Evolutionary conservation across 2,797 vertebrate species (phyloP).

Genomic region (Pseudochirops cupreus): DNA sequence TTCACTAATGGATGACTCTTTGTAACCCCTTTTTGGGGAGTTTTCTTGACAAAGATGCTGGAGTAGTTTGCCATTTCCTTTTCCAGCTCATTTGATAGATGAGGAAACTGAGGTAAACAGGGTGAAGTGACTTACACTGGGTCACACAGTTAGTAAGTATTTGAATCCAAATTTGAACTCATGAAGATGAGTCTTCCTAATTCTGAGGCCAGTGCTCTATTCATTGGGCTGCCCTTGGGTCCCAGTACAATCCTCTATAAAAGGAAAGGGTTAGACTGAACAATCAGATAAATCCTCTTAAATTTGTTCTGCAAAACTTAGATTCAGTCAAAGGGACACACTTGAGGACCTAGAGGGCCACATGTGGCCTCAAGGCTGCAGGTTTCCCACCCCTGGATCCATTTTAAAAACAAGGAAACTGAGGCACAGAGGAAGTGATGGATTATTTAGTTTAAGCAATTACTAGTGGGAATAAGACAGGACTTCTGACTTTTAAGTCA

Average conservation of each 20-base stretch:
- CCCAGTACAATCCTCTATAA: background rate
- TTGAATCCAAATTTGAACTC: background rate
- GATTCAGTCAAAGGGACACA: no score
- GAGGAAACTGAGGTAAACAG: background rate
- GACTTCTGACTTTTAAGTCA: background rate
- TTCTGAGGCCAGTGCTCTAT: background rate
- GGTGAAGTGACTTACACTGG: background rate
- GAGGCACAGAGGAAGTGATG: constrained; percentile 1
- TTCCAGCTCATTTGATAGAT: background rate
- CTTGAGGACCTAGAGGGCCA: no score
- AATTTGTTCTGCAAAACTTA: no score
- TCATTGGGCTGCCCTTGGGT: background rate
- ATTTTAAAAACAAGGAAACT: constrained; percentile 37
- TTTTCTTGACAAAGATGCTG: background rate
- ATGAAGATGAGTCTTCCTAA: background rate
- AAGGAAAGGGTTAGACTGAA: background rate
- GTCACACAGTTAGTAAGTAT: background rate
- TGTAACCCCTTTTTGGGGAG: background rate
- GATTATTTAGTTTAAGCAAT: constrained; percentile 21
- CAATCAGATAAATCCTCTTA: no score
- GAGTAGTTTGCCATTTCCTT: background rate
- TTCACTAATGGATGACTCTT: background rate
- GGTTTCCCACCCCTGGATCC: background rate
- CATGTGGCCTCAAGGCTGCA: no score
- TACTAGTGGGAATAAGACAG: background rate